A percentile compares a stretch with the other conserved stretches of the same genome.
phyloP scores from a whole-genome alignment of 1,140 invertebrate species.

The Drosophila asahinai region DNA sequence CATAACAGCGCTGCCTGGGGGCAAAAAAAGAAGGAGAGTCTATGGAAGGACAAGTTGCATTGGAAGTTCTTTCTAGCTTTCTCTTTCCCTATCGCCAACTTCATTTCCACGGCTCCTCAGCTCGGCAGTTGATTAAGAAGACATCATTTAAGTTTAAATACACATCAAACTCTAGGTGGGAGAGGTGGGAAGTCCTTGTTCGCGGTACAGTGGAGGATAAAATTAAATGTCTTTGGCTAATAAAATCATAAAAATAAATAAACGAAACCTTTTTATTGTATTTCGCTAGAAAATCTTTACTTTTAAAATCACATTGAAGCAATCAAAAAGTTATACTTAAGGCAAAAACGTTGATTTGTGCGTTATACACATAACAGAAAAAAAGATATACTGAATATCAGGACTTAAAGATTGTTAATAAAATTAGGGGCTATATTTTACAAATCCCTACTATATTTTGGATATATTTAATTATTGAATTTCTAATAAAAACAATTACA shows the following conservation, averaged over 20 bases:
- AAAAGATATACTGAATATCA: no score
- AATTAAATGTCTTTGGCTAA: background rate
- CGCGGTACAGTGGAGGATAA: conserved; percentile 33
- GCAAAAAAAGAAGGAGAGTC: conserved; percentile 3
- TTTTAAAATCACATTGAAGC: background rate
- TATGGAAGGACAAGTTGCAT: conserved; percentile 14
- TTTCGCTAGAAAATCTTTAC: background rate
- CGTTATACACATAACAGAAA: no score
- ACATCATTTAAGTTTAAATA: conserved; percentile 77
- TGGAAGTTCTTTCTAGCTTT: conserved; percentile 12
- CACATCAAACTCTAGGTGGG: conserved; percentile 32
- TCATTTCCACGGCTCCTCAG: conserved; percentile 16
- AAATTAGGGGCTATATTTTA: background rate
- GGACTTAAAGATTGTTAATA: background rate
- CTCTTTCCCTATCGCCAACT: conserved; percentile 6
- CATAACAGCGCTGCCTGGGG: conserved; percentile 37
- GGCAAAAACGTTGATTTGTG: background rate
- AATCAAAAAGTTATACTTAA: background rate
- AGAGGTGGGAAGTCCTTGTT: background rate
- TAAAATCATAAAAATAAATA: background rate
- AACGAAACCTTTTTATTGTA: background rate
- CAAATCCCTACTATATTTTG: no score
- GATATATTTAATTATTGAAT: no score
- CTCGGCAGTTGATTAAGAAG: conserved; percentile 70
- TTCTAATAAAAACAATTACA: background rate